These are phyloP conservation scores for Anoplolepis gracilipes DNA, from an alignment of 1,140 invertebrate species.

Conservation along the genomic window DNA sequence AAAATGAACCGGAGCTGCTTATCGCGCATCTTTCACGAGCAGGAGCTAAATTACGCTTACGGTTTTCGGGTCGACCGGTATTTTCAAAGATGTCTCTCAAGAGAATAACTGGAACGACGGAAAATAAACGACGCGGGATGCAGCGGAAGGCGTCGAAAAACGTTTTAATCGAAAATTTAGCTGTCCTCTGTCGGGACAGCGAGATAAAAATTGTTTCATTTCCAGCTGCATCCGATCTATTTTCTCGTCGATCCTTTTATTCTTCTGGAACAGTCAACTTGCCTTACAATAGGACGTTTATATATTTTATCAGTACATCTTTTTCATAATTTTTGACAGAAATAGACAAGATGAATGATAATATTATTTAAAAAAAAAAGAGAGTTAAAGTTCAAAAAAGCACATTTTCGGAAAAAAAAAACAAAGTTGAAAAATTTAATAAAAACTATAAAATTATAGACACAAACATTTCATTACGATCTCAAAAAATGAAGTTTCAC, in stretches of 20 bases:
- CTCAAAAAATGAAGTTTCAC: not conserved
- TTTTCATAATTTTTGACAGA: constrained; percentile 4
- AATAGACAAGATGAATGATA: constrained; percentile 4
- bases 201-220: constrained; percentile 43
- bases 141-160: not conserved
- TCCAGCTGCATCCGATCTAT: constrained; percentile 39
- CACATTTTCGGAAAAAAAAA: not conserved
- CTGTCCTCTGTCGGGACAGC: not conserved
- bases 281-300: constrained; percentile 30
- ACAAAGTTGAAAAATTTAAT: constrained; percentile 1
- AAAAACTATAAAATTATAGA: not conserved
- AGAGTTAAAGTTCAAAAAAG: not conserved
- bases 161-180: constrained; percentile 41
- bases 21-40: constrained; percentile 1
- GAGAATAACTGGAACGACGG: not conserved
- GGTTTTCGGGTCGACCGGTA: constrained; percentile 18
- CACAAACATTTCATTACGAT: not conserved
- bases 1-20: constrained; percentile 1
- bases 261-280: constrained; percentile 7
- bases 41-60: constrained; percentile 25
- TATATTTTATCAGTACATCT: constrained; percentile 14
- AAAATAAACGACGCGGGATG: not conserved
- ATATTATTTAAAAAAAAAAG: not conserved
- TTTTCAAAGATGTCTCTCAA: not conserved
- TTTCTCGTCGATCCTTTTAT: constrained; percentile 29